Conservation (phyloP, 2,797 vertebrate species). For the Staurois parvus region DNA sequence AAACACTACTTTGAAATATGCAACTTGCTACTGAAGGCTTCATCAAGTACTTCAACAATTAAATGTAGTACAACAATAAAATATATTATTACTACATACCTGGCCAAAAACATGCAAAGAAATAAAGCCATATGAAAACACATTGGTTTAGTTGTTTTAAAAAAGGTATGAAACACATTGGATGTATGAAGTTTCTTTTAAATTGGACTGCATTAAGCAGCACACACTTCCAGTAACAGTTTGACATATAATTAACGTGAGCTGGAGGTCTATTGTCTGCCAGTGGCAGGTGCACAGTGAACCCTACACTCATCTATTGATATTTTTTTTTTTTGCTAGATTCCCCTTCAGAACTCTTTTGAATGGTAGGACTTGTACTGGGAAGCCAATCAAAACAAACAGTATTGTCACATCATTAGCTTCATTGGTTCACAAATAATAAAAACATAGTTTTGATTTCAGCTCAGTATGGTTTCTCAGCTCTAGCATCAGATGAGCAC, state of each 20-base stretch:
- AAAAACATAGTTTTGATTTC: too few species aligned
- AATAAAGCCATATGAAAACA: neutral
- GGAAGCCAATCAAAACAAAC: too few species aligned
- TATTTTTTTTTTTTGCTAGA: neutral
- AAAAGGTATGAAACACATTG: too few species aligned
- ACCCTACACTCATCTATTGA: neutral
- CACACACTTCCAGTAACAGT: too few species aligned
- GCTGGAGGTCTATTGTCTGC: neutral
- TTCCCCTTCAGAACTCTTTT: neutral
- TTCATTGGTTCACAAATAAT: too few species aligned
- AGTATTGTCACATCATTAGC: too few species aligned
- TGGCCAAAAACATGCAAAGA: neutral
- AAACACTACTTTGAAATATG: constrained; percentile 74
- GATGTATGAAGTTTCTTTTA: neutral
- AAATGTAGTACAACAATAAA: constrained; percentile 12
- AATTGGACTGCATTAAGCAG: neutral
- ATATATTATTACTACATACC: neutral
- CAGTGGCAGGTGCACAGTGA: neutral
- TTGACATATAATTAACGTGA: neutral
- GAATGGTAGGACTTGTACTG: neutral
- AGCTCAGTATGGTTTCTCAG: too few species aligned
- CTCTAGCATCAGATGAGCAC: too few species aligned
- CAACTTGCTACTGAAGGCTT: constrained; percentile 77
- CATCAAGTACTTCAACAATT: constrained; percentile 63
- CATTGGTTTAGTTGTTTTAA: neutral